phyloP scores from a whole-genome alignment of 1,140 invertebrate genomes.

The Mycetomoellerius zeteki region DNA sequence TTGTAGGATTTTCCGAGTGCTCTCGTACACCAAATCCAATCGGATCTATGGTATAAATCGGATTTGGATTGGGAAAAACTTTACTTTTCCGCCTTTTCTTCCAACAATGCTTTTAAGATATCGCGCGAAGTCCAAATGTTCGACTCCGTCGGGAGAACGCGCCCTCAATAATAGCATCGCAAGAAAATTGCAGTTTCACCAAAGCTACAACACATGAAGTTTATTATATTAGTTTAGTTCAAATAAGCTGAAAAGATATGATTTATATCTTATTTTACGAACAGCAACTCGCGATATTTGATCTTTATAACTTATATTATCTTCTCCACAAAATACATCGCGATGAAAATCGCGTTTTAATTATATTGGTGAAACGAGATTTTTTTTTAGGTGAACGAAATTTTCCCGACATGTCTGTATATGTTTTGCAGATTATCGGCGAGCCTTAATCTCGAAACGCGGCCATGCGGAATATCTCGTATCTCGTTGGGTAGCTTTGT shows the following conservation, averaged over 20 bases:
- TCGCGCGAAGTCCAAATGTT: neutral
- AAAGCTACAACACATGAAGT: neutral
- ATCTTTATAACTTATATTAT: neutral
- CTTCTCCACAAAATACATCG: neutral
- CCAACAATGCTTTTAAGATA: conserved; percentile 28
- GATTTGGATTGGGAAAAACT: conserved; percentile 49
- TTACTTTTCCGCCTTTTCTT: conserved; percentile 25
- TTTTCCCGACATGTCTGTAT: conserved; percentile 5
- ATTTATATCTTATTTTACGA: neutral
- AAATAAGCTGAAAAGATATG: neutral
- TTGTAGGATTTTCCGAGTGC: neutral
- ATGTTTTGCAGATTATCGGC: conserved; percentile 36
- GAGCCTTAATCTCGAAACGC: conserved; percentile 51
- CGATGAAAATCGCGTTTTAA: neutral
- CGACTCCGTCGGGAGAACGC: neutral
- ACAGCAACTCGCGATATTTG: neutral
- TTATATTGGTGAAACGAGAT: neutral
- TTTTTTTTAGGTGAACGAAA: neutral
- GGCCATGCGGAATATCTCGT: conserved; percentile 27
- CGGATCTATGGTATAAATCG: conserved; percentile 54
- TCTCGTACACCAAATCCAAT: conserved; percentile 2
- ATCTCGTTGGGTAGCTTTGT: conserved; percentile 38
- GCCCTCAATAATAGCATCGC: neutral
- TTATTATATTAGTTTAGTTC: neutral
- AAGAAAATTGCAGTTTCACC: neutral